These are phyloP conservation scores for Caranx melampygus DNA, from an alignment of 2,113 vertebrate species.

Conservation along the genomic window DNA sequence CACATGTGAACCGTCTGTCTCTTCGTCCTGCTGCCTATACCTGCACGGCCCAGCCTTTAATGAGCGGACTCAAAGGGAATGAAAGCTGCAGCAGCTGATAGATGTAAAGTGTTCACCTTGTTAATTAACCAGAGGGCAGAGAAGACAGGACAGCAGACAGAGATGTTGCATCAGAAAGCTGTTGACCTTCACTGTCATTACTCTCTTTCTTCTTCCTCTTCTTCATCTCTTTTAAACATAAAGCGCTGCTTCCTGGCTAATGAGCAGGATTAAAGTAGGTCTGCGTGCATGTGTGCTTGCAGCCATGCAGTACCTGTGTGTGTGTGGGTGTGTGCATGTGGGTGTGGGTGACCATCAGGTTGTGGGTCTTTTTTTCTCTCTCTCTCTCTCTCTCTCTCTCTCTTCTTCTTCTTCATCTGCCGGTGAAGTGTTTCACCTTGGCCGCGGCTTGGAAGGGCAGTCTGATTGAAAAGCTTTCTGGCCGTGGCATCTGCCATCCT, in stretches of 20 bases:
- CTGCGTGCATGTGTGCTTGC: slow-evolving; percentile 37
- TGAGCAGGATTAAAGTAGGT: slow-evolving; percentile 77
- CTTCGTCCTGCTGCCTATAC: neutral
- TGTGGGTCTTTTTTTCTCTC: slow-evolving; percentile 53
- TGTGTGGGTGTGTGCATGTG: slow-evolving; percentile 11
- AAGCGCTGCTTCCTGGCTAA: slow-evolving; percentile 71
- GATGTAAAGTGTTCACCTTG: slow-evolving; percentile 48
- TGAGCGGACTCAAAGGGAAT: slow-evolving; percentile 29
- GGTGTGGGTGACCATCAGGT: slow-evolving; percentile 52
- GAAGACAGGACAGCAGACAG: slow-evolving; percentile 34
- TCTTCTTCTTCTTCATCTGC: slow-evolving; percentile 46
- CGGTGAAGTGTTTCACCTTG: slow-evolving; percentile 84
- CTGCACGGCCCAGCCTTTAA: neutral
- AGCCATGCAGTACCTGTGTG: slow-evolving; percentile 3
- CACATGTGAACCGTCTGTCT: too few relatives aligned
- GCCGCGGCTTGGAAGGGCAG: slow-evolving; percentile 83
- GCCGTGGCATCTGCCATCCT: slow-evolving; percentile 85
- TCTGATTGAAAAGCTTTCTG: slow-evolving; percentile 88
- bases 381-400: slow-evolving; percentile 27
- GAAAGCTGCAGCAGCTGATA: neutral
- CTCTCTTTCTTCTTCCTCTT: slow-evolving; percentile 44
- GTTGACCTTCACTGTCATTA: slow-evolving; percentile 62
- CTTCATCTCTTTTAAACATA: slow-evolving; percentile 61
- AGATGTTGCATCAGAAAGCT: slow-evolving; percentile 46
- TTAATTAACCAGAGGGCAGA: slow-evolving; percentile 58